phyloP scores from a whole-genome alignment of 2,113 vertebrate species.

The Thamnophis sirtalis region DNA sequence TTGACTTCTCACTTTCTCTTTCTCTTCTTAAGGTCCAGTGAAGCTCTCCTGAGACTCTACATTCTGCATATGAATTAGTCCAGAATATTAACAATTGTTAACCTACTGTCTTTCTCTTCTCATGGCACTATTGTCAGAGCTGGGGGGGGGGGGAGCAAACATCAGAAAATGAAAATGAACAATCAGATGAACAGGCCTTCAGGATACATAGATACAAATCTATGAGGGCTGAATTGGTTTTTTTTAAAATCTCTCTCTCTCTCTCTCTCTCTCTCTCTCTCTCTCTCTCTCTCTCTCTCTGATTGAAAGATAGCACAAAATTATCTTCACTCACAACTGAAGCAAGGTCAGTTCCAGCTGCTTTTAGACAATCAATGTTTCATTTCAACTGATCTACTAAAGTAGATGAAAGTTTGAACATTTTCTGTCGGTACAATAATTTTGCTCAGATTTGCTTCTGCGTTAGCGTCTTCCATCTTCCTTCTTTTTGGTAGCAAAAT shows the following conservation, averaged over 20 bases:
- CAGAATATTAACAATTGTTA: neutral
- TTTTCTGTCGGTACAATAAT: neutral
- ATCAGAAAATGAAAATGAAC: neutral
- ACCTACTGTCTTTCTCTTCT: neutral
- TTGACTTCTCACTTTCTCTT: neutral
- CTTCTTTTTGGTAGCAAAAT: neutral
- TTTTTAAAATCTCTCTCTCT: too few relatives aligned
- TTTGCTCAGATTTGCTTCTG: neutral
- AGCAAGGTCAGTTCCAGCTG: neutral
- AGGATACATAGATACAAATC: neutral
- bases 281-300: too few relatives aligned
- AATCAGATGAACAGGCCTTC: neutral
- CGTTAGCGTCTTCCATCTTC: neutral
- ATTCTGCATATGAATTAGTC: constrained; percentile 26
- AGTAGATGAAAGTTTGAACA: neutral
- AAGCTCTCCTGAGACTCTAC: neutral
- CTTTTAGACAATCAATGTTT: neutral
- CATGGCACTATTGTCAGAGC: constrained; percentile 10
- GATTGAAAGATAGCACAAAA: neutral
- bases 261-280: too few relatives aligned
- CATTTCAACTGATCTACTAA: neutral
- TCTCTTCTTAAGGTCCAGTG: neutral
- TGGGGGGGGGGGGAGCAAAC: neutral
- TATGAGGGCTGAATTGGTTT: neutral
- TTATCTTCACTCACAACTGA: neutral